phyloP scores from a whole-genome alignment of 2,888 invertebrate species.

The Andricus curvator region DNA sequence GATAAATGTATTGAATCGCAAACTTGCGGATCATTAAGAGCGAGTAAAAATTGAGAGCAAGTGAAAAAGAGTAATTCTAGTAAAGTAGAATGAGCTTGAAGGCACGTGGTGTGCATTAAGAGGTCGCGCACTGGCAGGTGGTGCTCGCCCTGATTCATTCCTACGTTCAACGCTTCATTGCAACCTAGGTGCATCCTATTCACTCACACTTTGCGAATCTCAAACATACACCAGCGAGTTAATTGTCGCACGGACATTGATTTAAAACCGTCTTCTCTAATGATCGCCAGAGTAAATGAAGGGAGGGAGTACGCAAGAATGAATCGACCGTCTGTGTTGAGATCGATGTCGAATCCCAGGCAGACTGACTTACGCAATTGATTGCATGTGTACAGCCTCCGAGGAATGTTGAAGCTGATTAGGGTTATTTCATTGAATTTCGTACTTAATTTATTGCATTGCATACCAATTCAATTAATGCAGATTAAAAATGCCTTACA shows the following conservation, averaged over 20 bases:
- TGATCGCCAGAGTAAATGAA: slow-evolving; percentile 50
- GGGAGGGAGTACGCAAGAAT: slow-evolving; percentile 33
- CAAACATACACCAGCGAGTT: slow-evolving; percentile 57
- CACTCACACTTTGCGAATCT: slow-evolving; percentile 52
- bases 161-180: slow-evolving; percentile 56
- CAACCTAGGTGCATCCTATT: slow-evolving; percentile 63
- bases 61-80: slow-evolving; percentile 15
- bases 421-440: slow-evolving; percentile 23
- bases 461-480: slow-evolving; percentile 21
- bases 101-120: slow-evolving; percentile 68
- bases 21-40: slow-evolving; percentile 11
- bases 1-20: slow-evolving; percentile 5
- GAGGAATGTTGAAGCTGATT: slow-evolving; percentile 15
- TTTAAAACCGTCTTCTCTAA: slow-evolving; percentile 58
- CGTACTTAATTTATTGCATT: slow-evolving; percentile 17
- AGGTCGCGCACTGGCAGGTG: slow-evolving; percentile 75
- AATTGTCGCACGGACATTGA: slow-evolving; percentile 68
- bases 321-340: slow-evolving; percentile 37
- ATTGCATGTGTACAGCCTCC: slow-evolving; percentile 29
- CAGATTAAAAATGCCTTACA: not conserved
- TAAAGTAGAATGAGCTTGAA: slow-evolving; percentile 9
- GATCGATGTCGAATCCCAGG: slow-evolving; percentile 37
- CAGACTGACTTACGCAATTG: slow-evolving; percentile 41
- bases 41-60: not conserved
- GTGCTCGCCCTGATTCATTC: slow-evolving; percentile 73